Evolutionary conservation across 1,140 invertebrate species (phyloP).

Genomic region (Drosophila sturtevanti): DNA sequence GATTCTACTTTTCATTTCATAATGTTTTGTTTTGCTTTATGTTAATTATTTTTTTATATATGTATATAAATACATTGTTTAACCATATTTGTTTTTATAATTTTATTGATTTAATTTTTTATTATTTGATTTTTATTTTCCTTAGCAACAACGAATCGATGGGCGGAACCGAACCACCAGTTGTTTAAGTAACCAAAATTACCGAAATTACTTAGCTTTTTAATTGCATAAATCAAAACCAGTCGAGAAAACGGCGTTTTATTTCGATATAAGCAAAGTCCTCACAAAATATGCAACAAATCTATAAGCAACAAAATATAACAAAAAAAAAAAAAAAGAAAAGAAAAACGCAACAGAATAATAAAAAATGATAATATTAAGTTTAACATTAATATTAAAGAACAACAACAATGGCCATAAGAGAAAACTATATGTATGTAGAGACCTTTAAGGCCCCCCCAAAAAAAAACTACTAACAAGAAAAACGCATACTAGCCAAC

Average conservation of each 20-base stretch:
- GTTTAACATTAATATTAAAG: neutral
- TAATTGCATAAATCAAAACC: slow-evolving; percentile 54
- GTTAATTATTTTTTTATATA: slow-evolving; percentile 8
- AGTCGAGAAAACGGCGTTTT: slow-evolving; percentile 13
- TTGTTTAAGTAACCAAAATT: slow-evolving; percentile 58
- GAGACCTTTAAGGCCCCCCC: slow-evolving; percentile 51
- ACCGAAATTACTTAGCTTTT: slow-evolving; percentile 68
- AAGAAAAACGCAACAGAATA: slow-evolving; percentile 40
- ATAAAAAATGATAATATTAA: slow-evolving; percentile 19
- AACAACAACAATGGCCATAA: slow-evolving; percentile 35
- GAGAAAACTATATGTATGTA: slow-evolving; percentile 37
- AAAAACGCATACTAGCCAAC: slow-evolving; percentile 74
- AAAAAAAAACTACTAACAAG: slow-evolving; percentile 34
- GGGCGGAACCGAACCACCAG: slow-evolving; percentile 75
- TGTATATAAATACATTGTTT: no score
- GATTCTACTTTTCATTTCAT: neutral
- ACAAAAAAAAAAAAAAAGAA: slow-evolving; percentile 33
- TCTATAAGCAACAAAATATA: slow-evolving; percentile 26
- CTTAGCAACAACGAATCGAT: slow-evolving; percentile 58
- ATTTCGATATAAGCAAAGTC: slow-evolving; percentile 56
- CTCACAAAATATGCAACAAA: slow-evolving; percentile 21
- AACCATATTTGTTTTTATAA: slow-evolving; percentile 16
- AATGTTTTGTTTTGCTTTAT: neutral
- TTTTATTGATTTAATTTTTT: slow-evolving; percentile 15
- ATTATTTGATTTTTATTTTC: slow-evolving; percentile 27